A percentile compares a stretch with the other conserved stretches of the same genome.
These are phyloP conservation scores for Asarcornis scutulata DNA, from an alignment of 2,113 vertebrate species.

Conservation along the genomic window DNA sequence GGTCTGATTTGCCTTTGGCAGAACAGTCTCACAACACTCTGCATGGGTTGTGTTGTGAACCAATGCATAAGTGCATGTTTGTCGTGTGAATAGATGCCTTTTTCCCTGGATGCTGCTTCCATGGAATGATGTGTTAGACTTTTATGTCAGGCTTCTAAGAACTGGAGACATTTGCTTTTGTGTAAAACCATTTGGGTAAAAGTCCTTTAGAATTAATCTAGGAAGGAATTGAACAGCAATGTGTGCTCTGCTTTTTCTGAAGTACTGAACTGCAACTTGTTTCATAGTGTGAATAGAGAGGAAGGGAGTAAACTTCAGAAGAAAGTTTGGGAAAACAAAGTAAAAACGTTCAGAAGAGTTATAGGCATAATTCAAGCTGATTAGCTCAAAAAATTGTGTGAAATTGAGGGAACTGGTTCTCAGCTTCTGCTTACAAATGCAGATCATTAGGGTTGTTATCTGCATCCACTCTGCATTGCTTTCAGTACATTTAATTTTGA, in stretches of 20 bases:
- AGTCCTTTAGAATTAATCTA: background rate
- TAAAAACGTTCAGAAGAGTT: background rate
- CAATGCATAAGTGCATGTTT: background rate
- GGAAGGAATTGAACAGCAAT: background rate
- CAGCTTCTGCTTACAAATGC: background rate
- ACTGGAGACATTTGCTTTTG: background rate
- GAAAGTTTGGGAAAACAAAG: background rate
- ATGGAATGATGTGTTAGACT: background rate
- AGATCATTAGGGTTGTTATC: background rate
- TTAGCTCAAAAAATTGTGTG: background rate
- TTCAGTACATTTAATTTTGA: background rate
- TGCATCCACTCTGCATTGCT: background rate
- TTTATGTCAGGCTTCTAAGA: background rate
- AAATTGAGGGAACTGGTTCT: background rate
- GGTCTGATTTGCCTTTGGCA: constrained; percentile 31
- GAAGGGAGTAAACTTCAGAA: background rate
- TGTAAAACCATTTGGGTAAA: constrained; percentile 14
- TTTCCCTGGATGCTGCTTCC: constrained; percentile 13
- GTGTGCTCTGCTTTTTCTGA: background rate
- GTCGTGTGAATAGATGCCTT: constrained; percentile 35
- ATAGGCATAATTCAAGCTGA: background rate
- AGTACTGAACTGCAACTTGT: background rate
- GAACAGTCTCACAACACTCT: background rate
- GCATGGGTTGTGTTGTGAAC: background rate
- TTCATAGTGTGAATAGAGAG: background rate